A percentile compares a stretch with the other conserved stretches of the same genome.
These are phyloP conservation scores for Ammospiza maritima DNA, from an alignment of 2,797 vertebrate species.

Conservation along the genomic window DNA sequence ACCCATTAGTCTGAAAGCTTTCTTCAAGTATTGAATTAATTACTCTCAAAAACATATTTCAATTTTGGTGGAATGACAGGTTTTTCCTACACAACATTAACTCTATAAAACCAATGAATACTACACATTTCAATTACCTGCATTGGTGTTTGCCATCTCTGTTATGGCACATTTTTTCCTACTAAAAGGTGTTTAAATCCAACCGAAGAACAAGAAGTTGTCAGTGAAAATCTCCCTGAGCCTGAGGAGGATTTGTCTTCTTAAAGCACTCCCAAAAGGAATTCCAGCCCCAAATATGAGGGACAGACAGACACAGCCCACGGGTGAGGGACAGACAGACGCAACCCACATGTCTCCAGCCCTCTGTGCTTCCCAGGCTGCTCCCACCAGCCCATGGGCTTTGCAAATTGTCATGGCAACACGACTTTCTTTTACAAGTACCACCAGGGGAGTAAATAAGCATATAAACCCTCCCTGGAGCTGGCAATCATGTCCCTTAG, in stretches of 20 bases:
- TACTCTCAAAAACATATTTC: background rate
- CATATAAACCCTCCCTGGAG: conserved; percentile 30
- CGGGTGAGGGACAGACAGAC: no score
- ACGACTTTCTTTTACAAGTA: background rate
- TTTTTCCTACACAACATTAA: background rate
- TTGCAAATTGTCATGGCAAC: conserved; percentile 11
- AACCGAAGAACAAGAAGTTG: background rate
- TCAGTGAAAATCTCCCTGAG: background rate
- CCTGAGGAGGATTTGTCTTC: background rate
- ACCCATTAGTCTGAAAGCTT: background rate
- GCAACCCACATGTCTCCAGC: no score
- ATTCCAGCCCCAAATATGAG: background rate
- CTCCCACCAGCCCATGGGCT: background rate
- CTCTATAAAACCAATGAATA: background rate
- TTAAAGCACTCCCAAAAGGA: background rate
- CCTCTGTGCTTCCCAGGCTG: background rate
- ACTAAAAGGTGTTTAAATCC: background rate
- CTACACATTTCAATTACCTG: no score
- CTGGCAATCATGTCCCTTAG: background rate
- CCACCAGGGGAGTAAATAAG: conserved; percentile 12
- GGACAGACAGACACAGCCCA: background rate
- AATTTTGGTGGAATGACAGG: rapidly evolving
- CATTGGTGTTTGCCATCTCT: background rate
- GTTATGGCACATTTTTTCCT: rapidly evolving
- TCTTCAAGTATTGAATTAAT: background rate